Conservation (phyloP, 2,888 invertebrate genomes). For the Chymomyza amoena region DNA sequence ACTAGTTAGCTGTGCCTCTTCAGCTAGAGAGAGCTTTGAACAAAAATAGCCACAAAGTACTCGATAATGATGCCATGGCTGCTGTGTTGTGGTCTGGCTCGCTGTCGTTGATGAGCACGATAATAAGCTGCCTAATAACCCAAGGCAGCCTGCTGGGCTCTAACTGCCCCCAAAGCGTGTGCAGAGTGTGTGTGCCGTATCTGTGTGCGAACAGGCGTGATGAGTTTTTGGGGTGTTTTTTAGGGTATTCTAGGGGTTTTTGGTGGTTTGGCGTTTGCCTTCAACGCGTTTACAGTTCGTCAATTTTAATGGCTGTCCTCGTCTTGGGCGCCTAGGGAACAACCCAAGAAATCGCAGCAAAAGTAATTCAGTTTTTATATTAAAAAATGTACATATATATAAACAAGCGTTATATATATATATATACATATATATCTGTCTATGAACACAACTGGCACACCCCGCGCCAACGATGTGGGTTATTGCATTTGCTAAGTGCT, state of each 20-base stretch:
- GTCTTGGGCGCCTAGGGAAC: conserved; percentile 30
- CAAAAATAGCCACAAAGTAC: conserved; percentile 57
- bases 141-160: conserved; percentile 56
- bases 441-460: background rate
- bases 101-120: conserved; percentile 44
- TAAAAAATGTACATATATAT: conserved; percentile 43
- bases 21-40: background rate
- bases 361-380: conserved; percentile 71
- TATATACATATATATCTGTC: background rate
- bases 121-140: conserved; percentile 73
- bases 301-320: conserved; percentile 66
- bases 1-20: background rate
- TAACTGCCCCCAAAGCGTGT: background rate
- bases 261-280: conserved; percentile 25
- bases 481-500: conserved; percentile 42
- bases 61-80: conserved; percentile 61
- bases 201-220: background rate
- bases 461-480: conserved; percentile 6
- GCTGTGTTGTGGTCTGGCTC: conserved; percentile 3
- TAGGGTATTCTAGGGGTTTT: background rate
- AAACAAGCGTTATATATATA: background rate
- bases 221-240: background rate
- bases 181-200: background rate
- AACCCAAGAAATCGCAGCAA: conserved; percentile 67
- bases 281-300: conserved; percentile 71